These are phyloP conservation scores for Falcaria lacertinaria DNA, from an alignment of 2,888 invertebrate genomes.

Conservation along the genomic window DNA sequence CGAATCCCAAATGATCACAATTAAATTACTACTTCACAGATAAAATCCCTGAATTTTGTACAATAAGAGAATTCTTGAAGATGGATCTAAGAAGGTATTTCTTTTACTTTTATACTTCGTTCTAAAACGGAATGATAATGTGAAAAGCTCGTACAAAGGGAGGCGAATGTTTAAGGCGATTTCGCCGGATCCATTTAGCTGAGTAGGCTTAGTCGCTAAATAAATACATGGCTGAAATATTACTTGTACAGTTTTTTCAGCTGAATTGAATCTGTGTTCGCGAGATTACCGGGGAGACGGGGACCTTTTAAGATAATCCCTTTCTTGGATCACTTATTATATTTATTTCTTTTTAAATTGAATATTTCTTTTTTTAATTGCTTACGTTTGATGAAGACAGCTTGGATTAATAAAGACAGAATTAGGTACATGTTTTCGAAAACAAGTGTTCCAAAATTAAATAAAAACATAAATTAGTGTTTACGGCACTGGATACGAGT, in stretches of 20 bases:
- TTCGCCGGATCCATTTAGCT: slow-evolving; percentile 16
- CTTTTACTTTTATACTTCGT: neutral
- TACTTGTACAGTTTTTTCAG: slow-evolving; percentile 17
- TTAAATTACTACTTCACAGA: neutral
- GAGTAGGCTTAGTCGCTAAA: slow-evolving; percentile 10
- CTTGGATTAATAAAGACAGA: too few species aligned
- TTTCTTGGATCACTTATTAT: slow-evolving; percentile 10
- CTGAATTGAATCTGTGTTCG: slow-evolving; percentile 16
- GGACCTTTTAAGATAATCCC: slow-evolving; percentile 10
- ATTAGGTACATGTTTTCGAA: too few species aligned
- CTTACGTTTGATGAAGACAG: too few species aligned
- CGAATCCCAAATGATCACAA: neutral
- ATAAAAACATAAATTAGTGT: too few species aligned
- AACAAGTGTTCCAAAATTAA: too few species aligned
- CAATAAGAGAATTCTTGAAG: neutral
- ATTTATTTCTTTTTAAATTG: slow-evolving; percentile 3
- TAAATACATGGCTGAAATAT: slow-evolving; percentile 10
- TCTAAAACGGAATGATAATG: slow-evolving; percentile 20
- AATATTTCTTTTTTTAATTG: neutral
- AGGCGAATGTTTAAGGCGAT: slow-evolving; percentile 14
- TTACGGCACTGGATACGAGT: too few species aligned
- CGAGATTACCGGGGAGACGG: slow-evolving; percentile 5
- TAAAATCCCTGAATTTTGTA: neutral
- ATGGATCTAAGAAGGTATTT: neutral
- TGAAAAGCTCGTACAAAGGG: slow-evolving; percentile 19